These are phyloP conservation scores for Netelia melanura DNA, from an alignment of 2,888 invertebrate species.

Conservation along the genomic window DNA sequence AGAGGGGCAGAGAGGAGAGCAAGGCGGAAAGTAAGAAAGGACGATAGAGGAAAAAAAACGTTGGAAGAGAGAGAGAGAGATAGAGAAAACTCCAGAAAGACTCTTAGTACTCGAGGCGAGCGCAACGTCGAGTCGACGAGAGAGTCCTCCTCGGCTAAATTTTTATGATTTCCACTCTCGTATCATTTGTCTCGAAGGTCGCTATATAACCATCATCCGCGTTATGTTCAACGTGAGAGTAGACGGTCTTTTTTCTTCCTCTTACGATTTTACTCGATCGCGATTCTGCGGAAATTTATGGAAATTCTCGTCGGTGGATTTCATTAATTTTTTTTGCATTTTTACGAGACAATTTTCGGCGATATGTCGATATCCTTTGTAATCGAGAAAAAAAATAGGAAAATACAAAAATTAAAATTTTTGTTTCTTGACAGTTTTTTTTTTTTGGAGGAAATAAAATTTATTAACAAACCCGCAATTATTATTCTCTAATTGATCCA, in stretches of 20 bases:
- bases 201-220: neutral
- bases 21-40: slow-evolving; percentile 41
- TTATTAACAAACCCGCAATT: too few relatives aligned
- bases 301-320: too few relatives aligned
- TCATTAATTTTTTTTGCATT: too few relatives aligned
- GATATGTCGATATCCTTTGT: too few relatives aligned
- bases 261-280: neutral
- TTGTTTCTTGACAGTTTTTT: too few relatives aligned
- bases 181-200: slow-evolving; percentile 69
- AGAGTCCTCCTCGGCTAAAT: slow-evolving; percentile 56
- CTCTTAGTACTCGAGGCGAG: slow-evolving; percentile 15
- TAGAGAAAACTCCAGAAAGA: slow-evolving; percentile 62
- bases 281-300: neutral
- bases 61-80: slow-evolving; percentile 51
- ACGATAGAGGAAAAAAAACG: slow-evolving; percentile 56
- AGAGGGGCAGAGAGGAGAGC: slow-evolving; percentile 70
- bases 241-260: neutral
- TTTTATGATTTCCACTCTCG: slow-evolving; percentile 66
- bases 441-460: too few relatives aligned
- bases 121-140: slow-evolving; percentile 62
- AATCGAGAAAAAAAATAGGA: too few relatives aligned
- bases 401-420: too few relatives aligned
- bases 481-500: too few relatives aligned
- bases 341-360: too few relatives aligned
- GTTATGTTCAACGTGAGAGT: slow-evolving; percentile 11